Evolutionary conservation across 1,140 invertebrate species (phyloP), one percentile per base, ranked within the genome.

Genomic region (Andrena cerasifolii): DNA sequence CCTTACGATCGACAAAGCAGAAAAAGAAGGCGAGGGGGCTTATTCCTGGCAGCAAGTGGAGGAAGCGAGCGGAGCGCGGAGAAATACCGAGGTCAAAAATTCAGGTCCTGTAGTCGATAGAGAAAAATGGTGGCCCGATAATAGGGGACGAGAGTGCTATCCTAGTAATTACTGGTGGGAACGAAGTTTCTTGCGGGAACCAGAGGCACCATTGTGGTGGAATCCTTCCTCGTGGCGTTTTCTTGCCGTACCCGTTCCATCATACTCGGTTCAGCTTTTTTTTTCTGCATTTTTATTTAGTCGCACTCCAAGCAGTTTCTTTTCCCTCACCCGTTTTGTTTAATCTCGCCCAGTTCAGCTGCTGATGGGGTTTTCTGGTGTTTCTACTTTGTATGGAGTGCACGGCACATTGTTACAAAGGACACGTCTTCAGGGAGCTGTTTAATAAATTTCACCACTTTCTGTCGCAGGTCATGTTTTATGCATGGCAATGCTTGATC

Each of bases 41-140:
- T 56, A 70, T 43, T 56, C 1, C 2, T 21, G 36, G 24, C 10
- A 14, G 8, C 12, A 26, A n/a, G 36, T 21, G 24, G 33, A 28
- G 18, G 24, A 56, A 31, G 21, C 2, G 10, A 3, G 3, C 28
- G 14, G 16, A 8, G 16, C 54, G 33, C 54, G 10, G 12, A 26
- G 26, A 56, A 56, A 31, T 31, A 43, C 33, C 18, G n/a, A 26
- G 33, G 14, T 40, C 21, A 18, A 54, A 33, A 53, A 67, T 40
- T 67, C 21, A 40, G 21, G 49, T 18, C 5, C 16, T 18, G 7
- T 10, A 24, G 43, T 72, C 56, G 56, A 72, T 72, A 36, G 49
- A 47, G 43, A 36, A 72, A 70, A 70, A 70, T 70, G 33, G 28
- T 12, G 12, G 31, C 3, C n/a, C 8, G 56, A 51, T 33, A 51